Evolutionary conservation across 2,888 invertebrate genomes (phyloP).

Genomic region (Amaurobius ferox): DNA sequence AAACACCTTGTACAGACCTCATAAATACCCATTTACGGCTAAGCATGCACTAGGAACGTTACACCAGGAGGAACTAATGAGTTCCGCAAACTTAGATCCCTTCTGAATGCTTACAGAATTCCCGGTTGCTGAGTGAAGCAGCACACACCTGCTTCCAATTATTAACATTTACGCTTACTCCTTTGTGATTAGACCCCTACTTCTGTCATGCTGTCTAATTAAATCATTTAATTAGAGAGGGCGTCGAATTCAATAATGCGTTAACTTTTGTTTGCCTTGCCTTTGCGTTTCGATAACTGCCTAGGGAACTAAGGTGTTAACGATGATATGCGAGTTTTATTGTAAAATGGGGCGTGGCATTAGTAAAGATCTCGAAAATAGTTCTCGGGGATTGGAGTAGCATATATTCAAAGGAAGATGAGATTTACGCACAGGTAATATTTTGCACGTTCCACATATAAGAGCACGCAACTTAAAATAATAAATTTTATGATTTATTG

Average conservation of each 20-base stretch:
- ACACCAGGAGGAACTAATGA: background rate
- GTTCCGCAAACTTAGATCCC: background rate
- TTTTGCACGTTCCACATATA: too few relatives aligned
- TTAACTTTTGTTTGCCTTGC: background rate
- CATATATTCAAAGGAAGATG: too few relatives aligned
- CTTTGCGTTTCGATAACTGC: background rate
- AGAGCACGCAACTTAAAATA: too few relatives aligned
- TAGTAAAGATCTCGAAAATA: background rate
- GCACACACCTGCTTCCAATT: background rate
- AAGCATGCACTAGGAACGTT: background rate
- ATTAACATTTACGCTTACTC: slow-evolving; percentile 12
- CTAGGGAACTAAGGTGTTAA: background rate
- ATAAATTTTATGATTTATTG: too few relatives aligned
- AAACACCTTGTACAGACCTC: background rate
- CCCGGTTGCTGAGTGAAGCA: background rate
- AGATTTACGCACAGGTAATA: too few relatives aligned
- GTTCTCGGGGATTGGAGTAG: too few relatives aligned
- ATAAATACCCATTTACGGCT: background rate
- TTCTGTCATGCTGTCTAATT: background rate
- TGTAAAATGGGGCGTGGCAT: background rate
- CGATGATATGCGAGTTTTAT: background rate
- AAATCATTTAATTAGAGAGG: slow-evolving; percentile 6
- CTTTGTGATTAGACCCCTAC: background rate
- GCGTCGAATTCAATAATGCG: background rate
- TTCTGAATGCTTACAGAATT: background rate